A percentile compares a stretch with the other conserved stretches of the same genome.
phyloP scores from a whole-genome alignment of 1,140 invertebrate species.

The Drosophila arizonae region DNA sequence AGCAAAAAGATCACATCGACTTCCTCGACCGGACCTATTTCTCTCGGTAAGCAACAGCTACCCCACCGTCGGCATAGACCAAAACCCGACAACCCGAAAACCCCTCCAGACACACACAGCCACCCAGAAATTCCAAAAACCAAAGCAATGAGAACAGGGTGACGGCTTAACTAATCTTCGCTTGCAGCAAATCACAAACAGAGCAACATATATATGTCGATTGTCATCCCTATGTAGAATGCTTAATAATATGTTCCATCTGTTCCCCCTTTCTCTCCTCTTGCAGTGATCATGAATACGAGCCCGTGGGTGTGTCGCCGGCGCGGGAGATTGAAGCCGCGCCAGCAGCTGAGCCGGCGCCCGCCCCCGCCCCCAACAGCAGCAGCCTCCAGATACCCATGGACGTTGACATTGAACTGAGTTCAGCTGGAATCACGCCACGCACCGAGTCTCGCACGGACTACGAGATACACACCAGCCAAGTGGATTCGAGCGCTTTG shows the following conservation, averaged over 20 bases:
- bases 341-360: slow-evolving; percentile 34
- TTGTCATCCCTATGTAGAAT: not conserved
- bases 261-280: slow-evolving; percentile 1
- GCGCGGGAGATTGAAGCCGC: slow-evolving; percentile 28
- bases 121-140: slow-evolving; percentile 29
- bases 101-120: slow-evolving; percentile 34
- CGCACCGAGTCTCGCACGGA: slow-evolving; percentile 86
- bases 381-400: slow-evolving; percentile 53
- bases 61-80: slow-evolving; percentile 33
- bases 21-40: slow-evolving; percentile 82
- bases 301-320: slow-evolving; percentile 87
- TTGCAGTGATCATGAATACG: slow-evolving; percentile 94
- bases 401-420: slow-evolving; percentile 65
- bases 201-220: slow-evolving; percentile 27
- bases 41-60: slow-evolving; percentile 77
- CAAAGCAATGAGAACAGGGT: slow-evolving; percentile 35
- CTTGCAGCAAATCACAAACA: slow-evolving; percentile 45
- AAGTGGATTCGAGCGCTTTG: slow-evolving; percentile 86
- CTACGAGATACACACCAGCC: slow-evolving; percentile 87
- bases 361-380: slow-evolving; percentile 34
- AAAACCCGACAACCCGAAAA: not conserved
- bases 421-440: slow-evolving; percentile 82
- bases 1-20: slow-evolving; percentile 76
- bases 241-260: not conserved
- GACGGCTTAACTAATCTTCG: slow-evolving; percentile 59